phyloP scores from a whole-genome alignment of 92 coral and sea anemone species.

The Paragorgia papillata region DNA sequence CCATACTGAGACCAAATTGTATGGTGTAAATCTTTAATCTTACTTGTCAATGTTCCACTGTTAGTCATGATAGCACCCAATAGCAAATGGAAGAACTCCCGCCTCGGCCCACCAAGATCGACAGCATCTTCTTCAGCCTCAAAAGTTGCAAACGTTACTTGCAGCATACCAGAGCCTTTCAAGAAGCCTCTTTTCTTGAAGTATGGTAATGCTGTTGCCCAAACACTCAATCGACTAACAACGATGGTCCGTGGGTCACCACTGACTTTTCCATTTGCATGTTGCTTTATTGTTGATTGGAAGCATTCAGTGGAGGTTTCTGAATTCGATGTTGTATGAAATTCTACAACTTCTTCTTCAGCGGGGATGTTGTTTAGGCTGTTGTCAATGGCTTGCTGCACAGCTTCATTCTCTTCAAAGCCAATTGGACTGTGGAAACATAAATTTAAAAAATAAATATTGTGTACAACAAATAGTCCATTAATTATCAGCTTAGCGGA shows the following conservation, averaged over 20 bases:
- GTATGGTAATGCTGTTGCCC: constrained; percentile 55
- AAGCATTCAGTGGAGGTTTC: constrained; percentile 39
- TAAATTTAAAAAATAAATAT: constrained; percentile 8
- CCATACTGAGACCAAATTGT: too few species aligned
- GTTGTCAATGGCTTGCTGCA: constrained; percentile 47
- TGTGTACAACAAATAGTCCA: too few species aligned
- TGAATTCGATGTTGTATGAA: not conserved
- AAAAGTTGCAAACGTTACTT: constrained; percentile 56
- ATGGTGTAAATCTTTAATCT: not conserved
- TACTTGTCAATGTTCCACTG: constrained; percentile 47
- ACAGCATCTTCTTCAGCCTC: too few species aligned
- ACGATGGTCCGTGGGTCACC: constrained; percentile 50
- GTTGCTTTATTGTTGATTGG: constrained; percentile 20
- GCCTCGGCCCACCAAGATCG: too few species aligned
- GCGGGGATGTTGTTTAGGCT: constrained; percentile 44
- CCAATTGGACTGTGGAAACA: constrained; percentile 49
- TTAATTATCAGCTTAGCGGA: too few species aligned
- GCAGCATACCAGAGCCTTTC: too few species aligned
- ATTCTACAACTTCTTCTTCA: constrained; percentile 14
- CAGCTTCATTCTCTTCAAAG: constrained; percentile 52
- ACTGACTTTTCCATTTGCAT: constrained; percentile 39
- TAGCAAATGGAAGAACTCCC: constrained; percentile 55
- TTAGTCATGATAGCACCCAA: constrained; percentile 51
- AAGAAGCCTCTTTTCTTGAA: constrained; percentile 46
- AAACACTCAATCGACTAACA: constrained; percentile 46